These are phyloP conservation scores for Leptinotarsa lineolata DNA, from an alignment of 1,140 invertebrate species.

Conservation along the genomic window DNA sequence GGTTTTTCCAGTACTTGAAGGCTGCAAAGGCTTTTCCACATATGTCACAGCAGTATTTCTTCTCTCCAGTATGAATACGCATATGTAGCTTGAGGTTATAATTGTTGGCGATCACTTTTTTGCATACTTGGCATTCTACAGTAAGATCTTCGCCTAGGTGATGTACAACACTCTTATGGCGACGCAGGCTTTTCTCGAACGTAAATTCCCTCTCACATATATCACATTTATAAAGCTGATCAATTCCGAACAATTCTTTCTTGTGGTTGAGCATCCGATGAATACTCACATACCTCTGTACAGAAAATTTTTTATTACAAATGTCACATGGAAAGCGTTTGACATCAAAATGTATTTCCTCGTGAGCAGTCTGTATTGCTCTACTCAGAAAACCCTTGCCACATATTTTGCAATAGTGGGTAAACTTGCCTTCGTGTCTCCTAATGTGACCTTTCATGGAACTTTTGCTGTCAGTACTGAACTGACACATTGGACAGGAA, in stretches of 20 bases:
- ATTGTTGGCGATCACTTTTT: slow-evolving; percentile 46
- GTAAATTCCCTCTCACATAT: slow-evolving; percentile 46
- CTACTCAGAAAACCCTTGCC: slow-evolving; percentile 58
- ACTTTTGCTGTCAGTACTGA: slow-evolving; percentile 22
- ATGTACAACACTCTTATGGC: slow-evolving; percentile 45
- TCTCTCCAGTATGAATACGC: slow-evolving; percentile 79
- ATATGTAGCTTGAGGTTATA: slow-evolving; percentile 58
- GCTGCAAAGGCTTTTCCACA: slow-evolving; percentile 78
- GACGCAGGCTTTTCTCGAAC: slow-evolving; percentile 43
- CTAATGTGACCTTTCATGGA: slow-evolving; percentile 54
- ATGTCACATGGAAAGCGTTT: slow-evolving; percentile 55
- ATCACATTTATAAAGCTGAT: slow-evolving; percentile 40
- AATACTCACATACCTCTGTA: slow-evolving; percentile 52
- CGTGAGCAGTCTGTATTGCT: slow-evolving; percentile 53
- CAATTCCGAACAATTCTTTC: slow-evolving; percentile 42
- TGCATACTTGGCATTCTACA: slow-evolving; percentile 43
- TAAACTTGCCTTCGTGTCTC: slow-evolving; percentile 58
- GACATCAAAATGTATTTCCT: slow-evolving; percentile 49
- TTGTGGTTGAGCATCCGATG: slow-evolving; percentile 50
- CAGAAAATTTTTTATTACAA: slow-evolving; percentile 57
- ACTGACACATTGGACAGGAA: slow-evolving; percentile 34
- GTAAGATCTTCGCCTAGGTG: slow-evolving; percentile 41
- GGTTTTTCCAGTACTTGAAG: slow-evolving; percentile 53
- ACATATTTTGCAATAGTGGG: slow-evolving; percentile 58
- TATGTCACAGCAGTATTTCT: slow-evolving; percentile 75